These are phyloP conservation scores for Myotis myotis DNA, from an alignment of 2,797 vertebrate species.

Conservation along the genomic window DNA sequence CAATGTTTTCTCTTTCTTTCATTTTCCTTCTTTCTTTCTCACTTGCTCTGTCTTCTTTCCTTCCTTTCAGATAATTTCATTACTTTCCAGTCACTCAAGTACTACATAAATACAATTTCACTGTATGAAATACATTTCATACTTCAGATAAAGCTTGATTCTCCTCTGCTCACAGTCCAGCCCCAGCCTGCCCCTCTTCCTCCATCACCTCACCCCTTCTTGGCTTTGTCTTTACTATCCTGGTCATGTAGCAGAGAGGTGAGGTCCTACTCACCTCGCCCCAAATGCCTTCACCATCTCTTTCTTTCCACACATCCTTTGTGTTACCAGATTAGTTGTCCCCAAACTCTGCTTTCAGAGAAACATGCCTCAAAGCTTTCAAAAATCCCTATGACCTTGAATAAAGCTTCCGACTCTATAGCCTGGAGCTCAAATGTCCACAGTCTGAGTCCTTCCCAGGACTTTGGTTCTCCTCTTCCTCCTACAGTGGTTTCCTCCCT, in stretches of 20 bases:
- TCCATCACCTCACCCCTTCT: not conserved
- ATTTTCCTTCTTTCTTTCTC: not conserved
- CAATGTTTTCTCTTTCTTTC: not conserved
- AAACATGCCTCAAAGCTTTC: not conserved
- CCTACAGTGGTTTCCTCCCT: not conserved
- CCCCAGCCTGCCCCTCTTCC: not conserved
- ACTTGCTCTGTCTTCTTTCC: not conserved
- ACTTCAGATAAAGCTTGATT: not conserved
- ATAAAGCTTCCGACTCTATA: not conserved
- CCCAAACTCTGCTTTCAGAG: not conserved
- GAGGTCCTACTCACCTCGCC: not conserved
- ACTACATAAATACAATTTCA: not conserved
- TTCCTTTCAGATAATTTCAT: not conserved
- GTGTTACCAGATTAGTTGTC: no score
- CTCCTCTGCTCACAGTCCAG: not conserved
- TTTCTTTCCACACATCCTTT: not conserved
- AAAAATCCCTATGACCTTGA: not conserved
- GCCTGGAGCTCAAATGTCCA: not conserved
- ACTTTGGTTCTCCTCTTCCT: not conserved
- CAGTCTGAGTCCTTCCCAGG: not conserved
- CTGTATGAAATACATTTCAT: no score
- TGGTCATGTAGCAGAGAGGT: not conserved
- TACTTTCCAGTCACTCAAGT: not conserved
- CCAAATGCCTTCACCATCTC: accelerated
- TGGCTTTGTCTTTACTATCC: accelerated